Evolutionary conservation across 1,140 invertebrate genomes (phyloP), one percentile per base, ranked within the genome.

Genomic region (Trigoniulus corallinus): DNA sequence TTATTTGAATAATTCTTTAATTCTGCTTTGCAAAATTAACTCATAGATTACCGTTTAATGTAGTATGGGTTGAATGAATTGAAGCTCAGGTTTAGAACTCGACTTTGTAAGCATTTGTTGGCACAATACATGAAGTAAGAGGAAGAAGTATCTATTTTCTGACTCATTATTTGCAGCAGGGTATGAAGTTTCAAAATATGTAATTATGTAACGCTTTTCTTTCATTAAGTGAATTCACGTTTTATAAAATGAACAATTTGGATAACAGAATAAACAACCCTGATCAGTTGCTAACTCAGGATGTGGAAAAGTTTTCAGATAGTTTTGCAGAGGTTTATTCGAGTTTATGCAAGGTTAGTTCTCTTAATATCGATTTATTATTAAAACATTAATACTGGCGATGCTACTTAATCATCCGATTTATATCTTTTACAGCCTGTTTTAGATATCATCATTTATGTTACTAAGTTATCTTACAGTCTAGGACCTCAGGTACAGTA

Each of bases 251-350:
- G 79, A 84, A 79, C 52, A 95, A 95, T 71, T 71, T 96, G 58
- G 92, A 97, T 65, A 92, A 83, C 58, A 71, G 89, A 61, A 94
- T 97, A 67, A 76, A 88, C 3, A 98, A 98, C 73, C 82, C 91
- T 18, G 95, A 98, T 71, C 94, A 98, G 65, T 71, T 98, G 22
- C 69, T 98, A 39, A 96, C 93, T 3, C 89, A 85, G 13, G 95
- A 98, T 67, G 83, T 98, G 2, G 93, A 98, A 62, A 93, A 92
- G 66, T 97, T 98, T 69, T 96, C 91, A 65, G 84, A 91, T 57
- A 86, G 88, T 54, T 79, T 94, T 50, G 85, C 89, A 10, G 88
- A 97, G 62, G 70, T 98, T 1, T 98, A 98, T 68, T 93, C 89
- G 43, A 96, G 97, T 67, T 77, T 97, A n/a, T 88, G 87, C 56